Evolutionary conservation across 2,797 vertebrate genomes (phyloP).

Genomic region (Phrynocephalus forsythii): DNA sequence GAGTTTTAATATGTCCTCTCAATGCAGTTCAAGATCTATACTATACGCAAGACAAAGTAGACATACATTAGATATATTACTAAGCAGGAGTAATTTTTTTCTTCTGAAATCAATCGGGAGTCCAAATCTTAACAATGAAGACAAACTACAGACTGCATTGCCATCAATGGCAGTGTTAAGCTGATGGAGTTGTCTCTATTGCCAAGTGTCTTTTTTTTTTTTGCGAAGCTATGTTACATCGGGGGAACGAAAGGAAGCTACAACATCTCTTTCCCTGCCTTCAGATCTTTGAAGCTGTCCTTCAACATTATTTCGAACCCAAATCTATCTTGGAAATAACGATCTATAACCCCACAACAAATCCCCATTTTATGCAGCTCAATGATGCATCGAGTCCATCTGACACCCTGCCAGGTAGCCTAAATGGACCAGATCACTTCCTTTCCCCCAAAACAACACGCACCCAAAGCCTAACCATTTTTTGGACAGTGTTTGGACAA

Average conservation of each 20-base stretch:
- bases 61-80: no score
- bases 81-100: no score
- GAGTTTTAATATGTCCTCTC: background rate
- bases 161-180: background rate
- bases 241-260: background rate
- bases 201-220: background rate
- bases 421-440: background rate
- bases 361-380: background rate
- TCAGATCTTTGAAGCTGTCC: background rate
- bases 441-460: background rate
- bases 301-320: background rate
- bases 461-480: background rate
- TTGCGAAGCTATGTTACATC: no score
- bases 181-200: background rate
- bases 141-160: background rate
- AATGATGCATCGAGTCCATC: background rate
- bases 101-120: background rate
- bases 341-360: background rate
- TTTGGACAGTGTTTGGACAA: background rate
- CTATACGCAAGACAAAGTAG: no score
- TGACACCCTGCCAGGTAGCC: background rate
- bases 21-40: background rate
- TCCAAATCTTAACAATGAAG: background rate
- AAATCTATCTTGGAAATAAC: background rate
- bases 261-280: background rate